phyloP scores from a whole-genome alignment of 2,888 invertebrate genomes.

The Caenorhabditis sinica region DNA sequence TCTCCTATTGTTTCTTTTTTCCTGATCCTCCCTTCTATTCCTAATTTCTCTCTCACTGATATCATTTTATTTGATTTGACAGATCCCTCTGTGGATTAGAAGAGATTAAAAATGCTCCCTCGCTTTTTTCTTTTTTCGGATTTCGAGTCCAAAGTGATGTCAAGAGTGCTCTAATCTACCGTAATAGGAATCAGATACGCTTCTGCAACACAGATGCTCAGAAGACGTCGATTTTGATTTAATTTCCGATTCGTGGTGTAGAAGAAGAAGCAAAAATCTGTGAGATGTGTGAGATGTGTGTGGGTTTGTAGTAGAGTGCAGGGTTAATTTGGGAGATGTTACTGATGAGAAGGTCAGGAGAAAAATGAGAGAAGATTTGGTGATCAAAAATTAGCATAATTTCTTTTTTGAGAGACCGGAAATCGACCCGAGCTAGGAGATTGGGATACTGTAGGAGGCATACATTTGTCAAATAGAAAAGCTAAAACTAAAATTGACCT shows the following conservation, averaged over 20 bases:
- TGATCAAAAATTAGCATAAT: too few species aligned
- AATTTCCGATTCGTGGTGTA: conserved; percentile 34
- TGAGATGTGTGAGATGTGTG: conserved; percentile 3
- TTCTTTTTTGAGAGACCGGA: too few species aligned
- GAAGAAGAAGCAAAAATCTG: conserved; percentile 26
- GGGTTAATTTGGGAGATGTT: background rate
- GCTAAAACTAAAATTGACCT: too few species aligned
- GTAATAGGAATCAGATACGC: conserved; percentile 25
- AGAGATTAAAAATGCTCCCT: conserved; percentile 45
- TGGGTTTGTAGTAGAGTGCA: background rate
- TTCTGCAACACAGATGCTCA: background rate
- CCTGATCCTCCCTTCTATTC: background rate
- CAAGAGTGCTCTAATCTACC: conserved; percentile 43
- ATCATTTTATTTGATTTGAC: conserved; percentile 22
- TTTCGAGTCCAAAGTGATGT: conserved; percentile 31
- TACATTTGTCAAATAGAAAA: too few species aligned
- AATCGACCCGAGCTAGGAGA: too few species aligned
- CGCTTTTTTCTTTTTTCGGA: conserved; percentile 11
- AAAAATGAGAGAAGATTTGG: too few species aligned
- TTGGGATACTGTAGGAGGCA: too few species aligned
- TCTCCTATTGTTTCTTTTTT: conserved; percentile 5
- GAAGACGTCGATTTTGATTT: conserved; percentile 25
- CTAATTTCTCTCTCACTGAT: conserved; percentile 5
- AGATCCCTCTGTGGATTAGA: too few species aligned
- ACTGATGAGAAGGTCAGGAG: background rate